Base-by-base conservation (phyloP, 2,113 vertebrate species). In the Balaeniceps rex region DNA sequence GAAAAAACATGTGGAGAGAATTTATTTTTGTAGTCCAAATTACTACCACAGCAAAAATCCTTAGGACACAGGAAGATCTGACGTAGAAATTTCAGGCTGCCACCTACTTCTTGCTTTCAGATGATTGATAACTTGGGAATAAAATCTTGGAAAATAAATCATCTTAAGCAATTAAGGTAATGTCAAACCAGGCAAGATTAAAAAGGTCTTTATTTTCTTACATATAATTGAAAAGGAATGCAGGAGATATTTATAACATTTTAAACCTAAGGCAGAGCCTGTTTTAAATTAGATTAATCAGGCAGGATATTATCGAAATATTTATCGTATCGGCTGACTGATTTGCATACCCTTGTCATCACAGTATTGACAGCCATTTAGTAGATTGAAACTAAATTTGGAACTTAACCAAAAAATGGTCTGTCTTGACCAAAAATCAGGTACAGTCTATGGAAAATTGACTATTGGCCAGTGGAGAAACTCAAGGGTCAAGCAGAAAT, bases 131-230 rank as follows among this genome's bases (percentile, higher is more conserved):
- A 71, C 34, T 95, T 78, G 22, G 70, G 81, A 90, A 76, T 66
- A 90, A 97, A 93, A 96, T 85, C 87, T 75, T 65, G 69, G 82
- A 77, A 19, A 79, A 97, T 93, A 94, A 96, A 97, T 94, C 95
- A 90, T 95, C 76, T 68, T 90, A 90, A 96, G 76, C 69, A 97
- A 89, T 94, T 95, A 97, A 91, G 47, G 47, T 80, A 80, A 86
- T 80, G 89, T 86, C 83, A 95, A 88, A 88, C 57, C 44, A 92
- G 74, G 71, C 76, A 96, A 94, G 79, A 93, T 96, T 96, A 86
- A 97, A 97, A 88, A 58, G 71, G 47, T 68, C 75, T 96, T 89
- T 82, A 85, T 96, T 97, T 96, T 98, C 91, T 87, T 60, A 68
- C 49, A 65, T 55, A n/a, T 88, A 97, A 95, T 90, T 94, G 88